Evolutionary conservation across 2,888 invertebrate species (phyloP).

Genomic region (Oscheius onirici): DNA sequence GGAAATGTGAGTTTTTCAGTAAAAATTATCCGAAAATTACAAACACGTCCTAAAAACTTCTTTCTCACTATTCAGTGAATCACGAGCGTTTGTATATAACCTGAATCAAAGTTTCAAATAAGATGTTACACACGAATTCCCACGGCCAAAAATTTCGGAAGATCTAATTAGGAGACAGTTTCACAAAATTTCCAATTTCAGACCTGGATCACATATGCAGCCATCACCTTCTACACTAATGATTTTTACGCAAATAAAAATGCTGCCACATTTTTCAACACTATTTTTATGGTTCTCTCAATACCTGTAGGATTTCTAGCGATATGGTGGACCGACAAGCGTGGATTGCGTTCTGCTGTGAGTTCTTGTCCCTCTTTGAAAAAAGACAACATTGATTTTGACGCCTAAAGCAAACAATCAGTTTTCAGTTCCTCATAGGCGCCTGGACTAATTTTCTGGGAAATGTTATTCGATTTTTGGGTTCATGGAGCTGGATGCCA

Average conservation of each 20-base stretch:
- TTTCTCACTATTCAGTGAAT: too few relatives aligned
- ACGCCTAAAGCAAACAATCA: neutral
- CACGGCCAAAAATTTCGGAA: too few relatives aligned
- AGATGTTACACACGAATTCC: too few relatives aligned
- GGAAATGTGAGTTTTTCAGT: constrained; percentile 62
- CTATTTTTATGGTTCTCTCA: constrained; percentile 73
- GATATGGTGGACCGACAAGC: constrained; percentile 74
- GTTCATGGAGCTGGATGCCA: constrained; percentile 53
- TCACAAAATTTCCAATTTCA: constrained; percentile 50
- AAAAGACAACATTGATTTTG: neutral
- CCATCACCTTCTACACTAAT: constrained; percentile 73
- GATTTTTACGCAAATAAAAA: constrained; percentile 71
- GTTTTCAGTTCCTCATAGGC: constrained; percentile 65
- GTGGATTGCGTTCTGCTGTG: constrained; percentile 73
- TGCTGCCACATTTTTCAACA: constrained; percentile 73
- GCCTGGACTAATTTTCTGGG: constrained; percentile 73
- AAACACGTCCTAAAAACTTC: neutral
- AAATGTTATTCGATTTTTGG: constrained; percentile 71
- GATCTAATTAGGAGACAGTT: too few relatives aligned
- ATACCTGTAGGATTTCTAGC: constrained; percentile 74
- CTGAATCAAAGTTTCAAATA: too few relatives aligned
- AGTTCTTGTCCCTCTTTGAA: constrained; percentile 33
- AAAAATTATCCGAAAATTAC: neutral
- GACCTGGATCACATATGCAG: constrained; percentile 75
- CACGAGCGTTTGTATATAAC: too few relatives aligned